These are phyloP conservation scores for Oreonectes daqikongensis DNA, from an alignment of 2,797 vertebrate genomes.

Conservation along the genomic window DNA sequence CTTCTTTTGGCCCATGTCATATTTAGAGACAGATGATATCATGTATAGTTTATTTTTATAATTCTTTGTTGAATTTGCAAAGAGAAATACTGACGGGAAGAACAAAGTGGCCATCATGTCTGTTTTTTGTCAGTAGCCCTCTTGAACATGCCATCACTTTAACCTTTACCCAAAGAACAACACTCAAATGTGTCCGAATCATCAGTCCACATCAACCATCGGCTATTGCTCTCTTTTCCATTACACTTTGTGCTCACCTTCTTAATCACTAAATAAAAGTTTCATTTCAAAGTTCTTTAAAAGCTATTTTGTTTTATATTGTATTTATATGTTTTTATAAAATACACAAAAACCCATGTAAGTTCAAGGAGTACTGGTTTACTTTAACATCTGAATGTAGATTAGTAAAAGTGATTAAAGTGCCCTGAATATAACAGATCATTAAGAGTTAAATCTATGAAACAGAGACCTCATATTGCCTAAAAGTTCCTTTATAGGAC, in stretches of 20 bases:
- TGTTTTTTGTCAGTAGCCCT: slow-evolving; percentile 28
- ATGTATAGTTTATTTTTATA: neutral
- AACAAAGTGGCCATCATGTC: slow-evolving; percentile 27
- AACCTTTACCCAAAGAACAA: slow-evolving; percentile 46
- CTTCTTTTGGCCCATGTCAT: neutral
- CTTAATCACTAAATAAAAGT: neutral
- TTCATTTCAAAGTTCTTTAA: neutral
- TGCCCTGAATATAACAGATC: too few species aligned
- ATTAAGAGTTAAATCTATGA: too few species aligned
- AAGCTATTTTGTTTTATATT: too few species aligned
- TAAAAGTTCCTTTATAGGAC: too few species aligned
- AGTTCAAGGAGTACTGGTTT: too few species aligned
- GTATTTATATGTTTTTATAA: too few species aligned
- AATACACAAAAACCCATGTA: neutral
- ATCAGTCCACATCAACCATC: neutral
- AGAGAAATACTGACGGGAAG: slow-evolving; percentile 11
- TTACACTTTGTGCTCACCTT: slow-evolving; percentile 49
- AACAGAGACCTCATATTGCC: too few species aligned
- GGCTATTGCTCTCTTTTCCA: slow-evolving; percentile 46
- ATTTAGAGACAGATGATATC: neutral
- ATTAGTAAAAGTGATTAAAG: neutral
- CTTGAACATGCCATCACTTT: slow-evolving; percentile 46
- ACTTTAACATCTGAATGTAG: neutral
- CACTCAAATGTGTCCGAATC: slow-evolving; percentile 26
- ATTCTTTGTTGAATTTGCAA: slow-evolving; percentile 8